Evolutionary conservation across 2,888 invertebrate genomes (phyloP), one percentile per base, ranked within the genome.

Genomic region (Hedya salicella): DNA sequence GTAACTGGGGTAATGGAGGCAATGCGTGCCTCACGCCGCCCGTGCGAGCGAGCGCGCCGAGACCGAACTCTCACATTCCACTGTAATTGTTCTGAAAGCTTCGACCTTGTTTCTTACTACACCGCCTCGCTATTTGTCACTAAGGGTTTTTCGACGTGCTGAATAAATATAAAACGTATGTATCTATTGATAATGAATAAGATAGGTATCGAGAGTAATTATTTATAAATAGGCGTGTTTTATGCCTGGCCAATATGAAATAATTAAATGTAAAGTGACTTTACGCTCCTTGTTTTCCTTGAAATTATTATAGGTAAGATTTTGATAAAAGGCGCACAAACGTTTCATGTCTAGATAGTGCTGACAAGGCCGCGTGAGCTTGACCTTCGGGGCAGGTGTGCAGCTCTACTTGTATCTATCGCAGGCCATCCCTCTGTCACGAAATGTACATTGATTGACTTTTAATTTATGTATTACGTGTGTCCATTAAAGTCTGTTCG

Each of bases 31-130:
- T n/a, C 53, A 2, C 32, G 16, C 36, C 32, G n/a, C 25, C 42
- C 48, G 54, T 40, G 39, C 49, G 49, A 44, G 57, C 49, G 42
- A 57, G 66, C 66, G 67, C 63, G 62, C 62, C 64, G 63, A 60
- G 56, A 59, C 59, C 70, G 67, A 67, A 72, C 76, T 75, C 70
- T 81, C 80, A 81, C 81, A 78, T 83, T 85, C 85, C 70, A 73
- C 78, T 73, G 81, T 83, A 84, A 83, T 86, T 80, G 81, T 84
- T 78, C 78, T 79, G 78, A 80, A 81, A 80, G 76, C 78, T 73
- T 79, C 87, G 84, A 80, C 79, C 77, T 79, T 79, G 76, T 73
- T 68, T 62, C 21, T 59, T 59, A 52, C 40, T 53, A 54, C 57
- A 32, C 16, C 42, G 57, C 59, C 25, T 9, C 19, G 61, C 63